Percentiles rank a stretch among this genome's conserved stretches.
Conservation (phyloP, 2,113 vertebrate genomes). For the Carlito syrichta region DNA sequence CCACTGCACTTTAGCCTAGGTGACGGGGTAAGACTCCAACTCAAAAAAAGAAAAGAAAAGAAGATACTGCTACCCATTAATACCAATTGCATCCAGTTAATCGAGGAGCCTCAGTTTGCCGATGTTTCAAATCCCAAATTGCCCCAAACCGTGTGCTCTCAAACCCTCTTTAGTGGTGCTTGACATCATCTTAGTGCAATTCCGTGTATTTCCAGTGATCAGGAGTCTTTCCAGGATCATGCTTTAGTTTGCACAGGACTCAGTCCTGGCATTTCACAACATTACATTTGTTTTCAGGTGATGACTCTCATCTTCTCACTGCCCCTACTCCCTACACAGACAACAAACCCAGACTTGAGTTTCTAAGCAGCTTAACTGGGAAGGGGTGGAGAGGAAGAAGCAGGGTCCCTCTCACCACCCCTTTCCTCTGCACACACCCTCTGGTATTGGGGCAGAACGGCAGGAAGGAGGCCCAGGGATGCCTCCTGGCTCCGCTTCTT, state of each 20-base stretch:
- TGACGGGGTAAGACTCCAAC: no score
- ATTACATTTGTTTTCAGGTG: not conserved
- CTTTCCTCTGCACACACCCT: not conserved
- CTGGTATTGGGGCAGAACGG: not conserved
- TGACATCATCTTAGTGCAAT: not conserved
- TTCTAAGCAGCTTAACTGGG: not conserved
- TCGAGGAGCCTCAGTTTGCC: not conserved
- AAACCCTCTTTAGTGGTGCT: not conserved
- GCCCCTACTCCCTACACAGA: not conserved
- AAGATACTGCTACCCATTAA: not conserved
- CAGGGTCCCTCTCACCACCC: not conserved
- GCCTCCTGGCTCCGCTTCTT: not conserved
- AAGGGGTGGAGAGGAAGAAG: no score
- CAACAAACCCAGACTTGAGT: not conserved
- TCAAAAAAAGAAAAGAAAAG: no score
- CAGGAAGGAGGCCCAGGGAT: not conserved
- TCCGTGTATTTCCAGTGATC: not conserved
- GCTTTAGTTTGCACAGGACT: not conserved
- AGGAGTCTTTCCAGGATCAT: not conserved
- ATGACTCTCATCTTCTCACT: not conserved
- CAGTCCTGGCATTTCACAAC: not conserved
- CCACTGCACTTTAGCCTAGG: no score
- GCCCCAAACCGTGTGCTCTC: not conserved
- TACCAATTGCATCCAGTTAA: not conserved
- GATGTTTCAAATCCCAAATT: not conserved